Conservation (phyloP, 2,113 vertebrate genomes). For the Melanerpes formicivorus region DNA sequence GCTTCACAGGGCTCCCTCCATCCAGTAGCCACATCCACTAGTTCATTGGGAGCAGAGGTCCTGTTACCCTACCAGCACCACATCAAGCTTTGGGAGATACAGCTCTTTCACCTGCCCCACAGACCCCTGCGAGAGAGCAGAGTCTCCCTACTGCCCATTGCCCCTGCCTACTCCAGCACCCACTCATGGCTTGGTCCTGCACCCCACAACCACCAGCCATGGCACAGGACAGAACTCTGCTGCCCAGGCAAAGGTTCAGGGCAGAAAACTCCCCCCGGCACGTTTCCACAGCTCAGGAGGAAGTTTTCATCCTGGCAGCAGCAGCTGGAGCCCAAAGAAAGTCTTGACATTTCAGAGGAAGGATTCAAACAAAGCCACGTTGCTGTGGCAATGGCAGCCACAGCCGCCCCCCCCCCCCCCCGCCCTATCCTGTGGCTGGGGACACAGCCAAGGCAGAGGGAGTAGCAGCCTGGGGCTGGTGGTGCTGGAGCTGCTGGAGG, state of each 20-base stretch:
- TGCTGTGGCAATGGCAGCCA: constrained; percentile 35
- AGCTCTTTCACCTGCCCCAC: accelerated
- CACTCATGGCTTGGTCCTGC: background rate
- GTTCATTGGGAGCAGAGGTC: background rate
- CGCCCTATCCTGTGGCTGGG: background rate
- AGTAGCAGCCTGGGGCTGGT: background rate
- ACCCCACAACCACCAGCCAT: accelerated
- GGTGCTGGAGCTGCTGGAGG: background rate
- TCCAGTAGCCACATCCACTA: background rate
- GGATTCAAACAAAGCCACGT: constrained; percentile 62
- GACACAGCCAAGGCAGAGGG: background rate
- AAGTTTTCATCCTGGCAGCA: constrained; percentile 59
- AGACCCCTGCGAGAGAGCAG: background rate
- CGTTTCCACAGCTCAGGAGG: constrained; percentile 57
- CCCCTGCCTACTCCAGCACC: background rate
- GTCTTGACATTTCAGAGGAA: constrained; percentile 52
- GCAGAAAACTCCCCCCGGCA: background rate
- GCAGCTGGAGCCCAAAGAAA: constrained; percentile 11
- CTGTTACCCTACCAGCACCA: background rate
- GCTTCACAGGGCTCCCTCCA: background rate
- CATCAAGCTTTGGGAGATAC: accelerated
- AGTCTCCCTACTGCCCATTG: accelerated
- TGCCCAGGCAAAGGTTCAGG: constrained; percentile 25
- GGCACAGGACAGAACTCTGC: background rate
- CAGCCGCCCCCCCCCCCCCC: background rate